Base-by-base conservation (phyloP, 2,797 vertebrate species). In the Atherinosoma microstoma region DNA sequence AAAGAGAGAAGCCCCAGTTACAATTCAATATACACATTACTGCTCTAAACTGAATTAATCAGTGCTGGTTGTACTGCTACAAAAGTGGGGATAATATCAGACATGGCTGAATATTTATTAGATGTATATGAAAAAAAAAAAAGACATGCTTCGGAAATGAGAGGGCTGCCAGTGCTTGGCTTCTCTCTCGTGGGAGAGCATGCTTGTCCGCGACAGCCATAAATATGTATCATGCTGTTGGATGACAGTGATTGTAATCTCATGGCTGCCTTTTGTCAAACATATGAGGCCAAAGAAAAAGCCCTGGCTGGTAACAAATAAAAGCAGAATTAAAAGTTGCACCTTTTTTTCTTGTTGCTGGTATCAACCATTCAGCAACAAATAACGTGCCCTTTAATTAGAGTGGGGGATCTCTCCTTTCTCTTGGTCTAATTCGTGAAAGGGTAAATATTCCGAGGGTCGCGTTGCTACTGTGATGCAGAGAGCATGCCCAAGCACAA, bases 221-320 rank as follows among this genome's bases (percentile, higher is more conserved):
- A 91, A 94, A 94, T 94, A 93, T 93, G 87, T 86, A 94, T 92
- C 72, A 56, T 51, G 64, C 84, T 75, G 68, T 49, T 54, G 81
- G 79, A 90, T 84, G 89, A 91, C 86, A 82, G 71, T 9, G 78
- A 91, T 92, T 73, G 70, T 87, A 87, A 93, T 93, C 88, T 76
- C 77, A 83, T 64, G 66, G 61, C 70, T 59, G 67, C 47, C 72
- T 87, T 86, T 85, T 90, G 88, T 84, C 11, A 10, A 74, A 75
- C 82, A 60, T 72, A 88, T 84, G 80, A 88, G 70, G 80, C 67
- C 79, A 13, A 45, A 75, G 67, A 81, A 73, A 76, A 67, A 64
- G 13, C 20, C 66, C 53, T 58, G 35, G 49, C 78, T 68, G 36
- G 47, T 49, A 27, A 47, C 11, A 40, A 71, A 56, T 57, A 13